Evolutionary conservation across 2,888 invertebrate species (phyloP).

Genomic region (Geophilus truncorum): DNA sequence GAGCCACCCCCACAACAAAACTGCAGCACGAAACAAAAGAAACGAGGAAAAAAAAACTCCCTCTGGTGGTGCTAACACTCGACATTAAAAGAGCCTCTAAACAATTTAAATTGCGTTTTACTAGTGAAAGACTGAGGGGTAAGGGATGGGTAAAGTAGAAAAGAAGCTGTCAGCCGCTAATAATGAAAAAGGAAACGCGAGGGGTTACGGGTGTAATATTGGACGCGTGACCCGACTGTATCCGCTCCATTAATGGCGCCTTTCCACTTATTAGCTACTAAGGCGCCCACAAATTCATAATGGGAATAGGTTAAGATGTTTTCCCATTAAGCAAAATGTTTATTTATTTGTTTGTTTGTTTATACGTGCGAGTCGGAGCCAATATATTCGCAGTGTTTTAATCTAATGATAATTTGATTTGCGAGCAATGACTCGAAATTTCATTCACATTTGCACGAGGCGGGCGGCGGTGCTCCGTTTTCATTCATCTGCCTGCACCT

Average conservation of each 20-base stretch:
- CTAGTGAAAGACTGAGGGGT: not conserved
- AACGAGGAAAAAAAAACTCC: not conserved
- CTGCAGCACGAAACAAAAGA: not conserved
- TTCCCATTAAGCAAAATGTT: too few relatives aligned
- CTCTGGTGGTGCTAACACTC: not conserved
- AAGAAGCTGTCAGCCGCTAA: not conserved
- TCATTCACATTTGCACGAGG: not conserved
- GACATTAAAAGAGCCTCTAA: not conserved
- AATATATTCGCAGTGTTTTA: not conserved
- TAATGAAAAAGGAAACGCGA: not conserved
- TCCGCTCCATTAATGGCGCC: not conserved
- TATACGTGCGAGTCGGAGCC: not conserved
- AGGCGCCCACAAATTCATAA: not conserved
- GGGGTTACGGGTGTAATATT: not conserved
- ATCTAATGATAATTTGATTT: not conserved
- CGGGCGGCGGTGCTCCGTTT: not conserved
- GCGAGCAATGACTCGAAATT: not conserved
- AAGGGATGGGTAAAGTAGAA: not conserved
- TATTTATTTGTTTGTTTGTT: not conserved
- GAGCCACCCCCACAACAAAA: not conserved
- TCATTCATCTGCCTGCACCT: not conserved
- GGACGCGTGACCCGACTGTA: not conserved
- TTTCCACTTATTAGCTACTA: not conserved
- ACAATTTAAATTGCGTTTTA: not conserved
- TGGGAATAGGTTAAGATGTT: not conserved